Evolutionary conservation across 2,888 invertebrate genomes (phyloP), one percentile per base, ranked within the genome.

Genomic region (Perizoma affinitatum): DNA sequence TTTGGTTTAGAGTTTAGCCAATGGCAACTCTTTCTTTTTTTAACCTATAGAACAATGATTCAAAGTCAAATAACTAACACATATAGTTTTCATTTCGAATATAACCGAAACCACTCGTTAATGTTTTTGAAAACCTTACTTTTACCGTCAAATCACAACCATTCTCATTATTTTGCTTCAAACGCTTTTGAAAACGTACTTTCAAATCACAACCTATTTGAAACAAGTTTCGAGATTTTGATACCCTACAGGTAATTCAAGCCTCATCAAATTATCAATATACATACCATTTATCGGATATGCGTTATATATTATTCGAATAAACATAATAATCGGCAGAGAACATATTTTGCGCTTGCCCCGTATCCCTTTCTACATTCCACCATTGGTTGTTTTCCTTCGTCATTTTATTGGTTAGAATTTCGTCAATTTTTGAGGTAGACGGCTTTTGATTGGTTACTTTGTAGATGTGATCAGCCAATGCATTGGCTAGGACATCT

Each of bases 361-460:
- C 86, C 5, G 84, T 77, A 68, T 87, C 86, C 45, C 81, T 79
- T 55, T 86, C 87, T 40, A 80, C 71, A 5, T 78, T 79, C 87
- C 88, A 89, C 89, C 90, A 89, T 47, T 90, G 87, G 58, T 88
- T 88, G 40, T 61, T 73, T 35, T 74, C 79, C 61, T 75, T 80
- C 69, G 80, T 76, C 36, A 90, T 87, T 67, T 93, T 93, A 85
- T 90, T 90, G 57, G 92, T 88, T 55, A 93, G 73, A 69, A 93
- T 90, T 65, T 90, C 89, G 56, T 92, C 90, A 33, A 93, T 87
- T 5, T 86, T 80, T 5, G 91, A 89, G 53, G 90, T 87, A 43
- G 90, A 90, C 36, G 92, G 91, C 63, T 92, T 93, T 65, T 93
- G 93, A 86, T 92, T 92, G 69, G 93, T 93, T 54, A 93, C 92